These are phyloP conservation scores for Drosophila phalerata DNA, from an alignment of 2,888 invertebrate genomes.

Conservation along the genomic window DNA sequence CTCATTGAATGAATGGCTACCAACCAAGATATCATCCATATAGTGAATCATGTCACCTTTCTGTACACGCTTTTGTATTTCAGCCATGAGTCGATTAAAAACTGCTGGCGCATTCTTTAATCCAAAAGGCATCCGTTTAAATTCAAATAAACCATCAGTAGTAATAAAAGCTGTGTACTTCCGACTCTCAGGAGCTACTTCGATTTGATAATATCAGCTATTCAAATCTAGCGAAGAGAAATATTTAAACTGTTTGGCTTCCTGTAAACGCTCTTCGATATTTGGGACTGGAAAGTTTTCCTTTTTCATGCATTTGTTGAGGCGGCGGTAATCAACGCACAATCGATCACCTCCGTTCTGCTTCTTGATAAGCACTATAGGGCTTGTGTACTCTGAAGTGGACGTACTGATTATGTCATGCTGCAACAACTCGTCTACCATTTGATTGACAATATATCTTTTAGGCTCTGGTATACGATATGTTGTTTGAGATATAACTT, in stretches of 20 bases:
- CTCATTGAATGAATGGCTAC: background rate
- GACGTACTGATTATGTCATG: background rate
- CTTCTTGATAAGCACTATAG: conserved; percentile 1
- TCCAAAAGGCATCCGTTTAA: conserved; percentile 33
- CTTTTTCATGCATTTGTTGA: conserved; percentile 12
- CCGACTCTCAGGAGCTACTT: conserved; percentile 2
- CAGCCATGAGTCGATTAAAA: too few relatives aligned
- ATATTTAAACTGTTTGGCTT: conserved; percentile 15
- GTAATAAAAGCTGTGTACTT: conserved; percentile 36
- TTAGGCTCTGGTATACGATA: background rate
- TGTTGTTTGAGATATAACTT: conserved; percentile 4
- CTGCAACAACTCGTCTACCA: background rate
- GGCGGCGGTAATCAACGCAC: conserved; percentile 17
- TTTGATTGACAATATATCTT: background rate
- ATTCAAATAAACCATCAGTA: conserved; percentile 43
- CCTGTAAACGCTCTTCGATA: conserved; percentile 18
- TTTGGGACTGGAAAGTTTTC: conserved; percentile 15
- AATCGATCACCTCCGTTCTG: conserved; percentile 19
- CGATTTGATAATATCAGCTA: conserved; percentile 3
- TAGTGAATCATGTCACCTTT: too few relatives aligned
- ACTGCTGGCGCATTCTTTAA: too few relatives aligned
- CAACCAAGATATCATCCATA: conserved; percentile 27
- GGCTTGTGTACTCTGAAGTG: conserved; percentile 9
- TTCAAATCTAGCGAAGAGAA: conserved; percentile 1
- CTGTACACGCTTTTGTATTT: too few relatives aligned